These are phyloP conservation scores for Perca schrenkii DNA, from an alignment of 2,113 vertebrate genomes.

Conservation along the genomic window DNA sequence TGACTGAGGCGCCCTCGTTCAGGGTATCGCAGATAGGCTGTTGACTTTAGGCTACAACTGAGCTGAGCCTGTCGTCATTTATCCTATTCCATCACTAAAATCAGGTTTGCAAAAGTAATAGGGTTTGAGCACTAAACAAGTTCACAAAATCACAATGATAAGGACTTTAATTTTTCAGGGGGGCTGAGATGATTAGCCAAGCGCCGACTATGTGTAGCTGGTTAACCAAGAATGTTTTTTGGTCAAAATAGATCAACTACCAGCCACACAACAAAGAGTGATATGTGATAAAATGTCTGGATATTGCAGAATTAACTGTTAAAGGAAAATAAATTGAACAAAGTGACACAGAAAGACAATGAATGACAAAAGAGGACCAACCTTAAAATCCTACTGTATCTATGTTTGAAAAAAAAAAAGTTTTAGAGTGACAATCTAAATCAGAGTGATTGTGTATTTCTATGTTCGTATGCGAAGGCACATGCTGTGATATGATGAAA, in stretches of 20 bases:
- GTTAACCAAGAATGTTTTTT: slow-evolving; percentile 1
- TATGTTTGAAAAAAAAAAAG: neutral
- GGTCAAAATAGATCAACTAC: neutral
- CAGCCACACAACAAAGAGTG: neutral
- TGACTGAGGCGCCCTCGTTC: too few relatives aligned
- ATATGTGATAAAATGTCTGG: neutral
- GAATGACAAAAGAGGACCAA: neutral
- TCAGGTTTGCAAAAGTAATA: too few relatives aligned
- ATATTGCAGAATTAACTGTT: neutral
- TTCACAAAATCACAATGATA: too few relatives aligned
- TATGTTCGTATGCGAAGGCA: neutral
- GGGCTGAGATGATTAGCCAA: too few relatives aligned
- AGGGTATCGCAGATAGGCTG: too few relatives aligned
- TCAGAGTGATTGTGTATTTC: neutral
- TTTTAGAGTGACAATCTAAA: neutral
- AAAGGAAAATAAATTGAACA: neutral
- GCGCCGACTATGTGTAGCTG: too few relatives aligned
- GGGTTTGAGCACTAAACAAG: too few relatives aligned
- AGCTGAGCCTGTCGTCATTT: too few relatives aligned
- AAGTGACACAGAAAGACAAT: neutral
- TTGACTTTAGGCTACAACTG: too few relatives aligned
- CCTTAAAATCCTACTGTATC: too few relatives aligned
- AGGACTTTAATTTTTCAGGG: too few relatives aligned
- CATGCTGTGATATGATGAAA: neutral
- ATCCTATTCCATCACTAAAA: too few relatives aligned